Conservation (phyloP, 2,888 invertebrate genomes). For the Pristionchus entomophagus region DNA sequence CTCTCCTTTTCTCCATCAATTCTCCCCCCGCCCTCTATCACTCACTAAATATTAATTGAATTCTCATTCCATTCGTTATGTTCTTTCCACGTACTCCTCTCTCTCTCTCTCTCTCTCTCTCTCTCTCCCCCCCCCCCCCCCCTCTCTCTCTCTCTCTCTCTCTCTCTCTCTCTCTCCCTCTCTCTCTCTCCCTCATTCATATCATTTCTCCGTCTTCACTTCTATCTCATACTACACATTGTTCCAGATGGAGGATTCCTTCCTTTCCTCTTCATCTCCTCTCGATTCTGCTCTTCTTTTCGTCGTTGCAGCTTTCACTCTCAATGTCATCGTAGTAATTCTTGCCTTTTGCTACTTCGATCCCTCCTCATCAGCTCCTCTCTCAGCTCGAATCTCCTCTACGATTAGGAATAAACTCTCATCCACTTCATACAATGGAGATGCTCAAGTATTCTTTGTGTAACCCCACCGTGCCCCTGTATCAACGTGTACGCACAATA, state of each 20-base stretch:
- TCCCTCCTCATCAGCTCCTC: slow-evolving; percentile 51
- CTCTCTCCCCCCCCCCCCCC: not conserved
- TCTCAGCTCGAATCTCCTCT: not conserved
- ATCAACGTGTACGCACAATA: not conserved
- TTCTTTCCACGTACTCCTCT: not conserved
- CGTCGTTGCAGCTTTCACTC: slow-evolving; percentile 64
- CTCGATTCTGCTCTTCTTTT: slow-evolving; percentile 65
- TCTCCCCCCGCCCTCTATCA: not conserved
- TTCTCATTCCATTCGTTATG: not conserved
- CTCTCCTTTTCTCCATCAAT: not conserved
- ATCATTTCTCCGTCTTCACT: not conserved
- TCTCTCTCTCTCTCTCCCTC: not conserved
- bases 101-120: too few species aligned
- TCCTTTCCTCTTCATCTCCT: slow-evolving; percentile 55
- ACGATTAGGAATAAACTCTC: not conserved
- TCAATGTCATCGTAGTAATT: slow-evolving; percentile 62
- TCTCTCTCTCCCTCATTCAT: not conserved
- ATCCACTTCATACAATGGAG: not conserved
- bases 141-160: not conserved
- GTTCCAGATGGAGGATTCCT: slow-evolving; percentile 28
- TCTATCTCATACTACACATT: not conserved
- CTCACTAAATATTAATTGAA: slow-evolving; percentile 26
- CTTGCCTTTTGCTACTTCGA: slow-evolving; percentile 68
- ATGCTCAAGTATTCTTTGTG: slow-evolving; percentile 44
- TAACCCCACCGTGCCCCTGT: not conserved